Base-by-base conservation (phyloP, 2,797 vertebrate genomes). In the Sebastes umbrosus region DNA sequence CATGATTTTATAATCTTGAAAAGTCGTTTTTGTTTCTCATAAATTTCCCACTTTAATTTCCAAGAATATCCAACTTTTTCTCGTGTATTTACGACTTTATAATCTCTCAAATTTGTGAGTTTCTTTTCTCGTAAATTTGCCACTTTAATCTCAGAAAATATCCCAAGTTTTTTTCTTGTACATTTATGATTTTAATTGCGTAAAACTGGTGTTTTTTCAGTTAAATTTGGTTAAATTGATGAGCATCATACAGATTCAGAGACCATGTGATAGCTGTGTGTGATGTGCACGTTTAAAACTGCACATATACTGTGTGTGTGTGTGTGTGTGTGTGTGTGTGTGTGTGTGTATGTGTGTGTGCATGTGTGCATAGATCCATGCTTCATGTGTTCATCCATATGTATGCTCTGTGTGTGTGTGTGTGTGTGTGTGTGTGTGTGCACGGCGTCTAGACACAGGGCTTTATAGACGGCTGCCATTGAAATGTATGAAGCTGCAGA, bases 401-500 rank as follows among this genome's bases (percentile, higher is more conserved):
- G 73, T 29, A 81, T 70, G 43, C 2, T 62, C 12, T 29, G 29
- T 29, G 29, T 29, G 29, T 13, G n/a, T 62, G 46, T 13, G 25
- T 39, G 52, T 62, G 46, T 9, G 25, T 39, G 52, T 57, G 29
- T 69, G 66, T 69, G 69, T 67, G 55, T 69, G 63, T 8, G 43
- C 4, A 3, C 4, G 20, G 36, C 29, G 70, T 84, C 66, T 84
- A 84, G 86, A 89, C 77, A 12, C 36, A 5, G 64, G 27, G 76
- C 69, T 86, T 75, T 79, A 79, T 67, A 79, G 69, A 68, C 34
- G 20, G 75, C 68, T 62, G 71, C 78, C 82, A 89, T 89, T 90
- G 88, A 90, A 87, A 89, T 90, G 84, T 59, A 90, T 90, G 87
- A 88, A 83, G 79, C 87, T 73, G 65, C 76, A 65, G 74, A 58